Conservation (phyloP, 37 sponge, comb jelly and placozoan species). For the Spongilla lacustris region DNA sequence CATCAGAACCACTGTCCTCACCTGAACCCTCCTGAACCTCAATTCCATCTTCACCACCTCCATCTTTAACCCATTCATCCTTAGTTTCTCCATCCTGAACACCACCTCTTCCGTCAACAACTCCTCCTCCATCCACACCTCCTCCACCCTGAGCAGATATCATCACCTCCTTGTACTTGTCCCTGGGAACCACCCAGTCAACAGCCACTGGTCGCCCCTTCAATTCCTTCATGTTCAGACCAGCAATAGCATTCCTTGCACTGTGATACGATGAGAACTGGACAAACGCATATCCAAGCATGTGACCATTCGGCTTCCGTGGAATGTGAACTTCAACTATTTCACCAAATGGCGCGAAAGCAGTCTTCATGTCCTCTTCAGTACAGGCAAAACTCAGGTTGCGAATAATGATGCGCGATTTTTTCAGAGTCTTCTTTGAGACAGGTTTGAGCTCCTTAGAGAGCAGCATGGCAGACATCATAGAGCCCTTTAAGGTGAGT, state of each 20-base stretch:
- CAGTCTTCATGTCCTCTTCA: conserved; percentile 56
- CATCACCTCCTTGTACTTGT: conserved; percentile 36
- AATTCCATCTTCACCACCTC: background rate
- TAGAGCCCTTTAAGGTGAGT: conserved; percentile 32
- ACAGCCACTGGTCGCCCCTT: conserved; percentile 78
- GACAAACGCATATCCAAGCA: conserved; percentile 73
- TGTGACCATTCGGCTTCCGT: conserved; percentile 55
- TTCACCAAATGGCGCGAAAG: conserved; percentile 55
- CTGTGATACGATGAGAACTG: conserved; percentile 76
- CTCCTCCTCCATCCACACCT: conserved; percentile 6
- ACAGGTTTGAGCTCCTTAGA: conserved; percentile 34
- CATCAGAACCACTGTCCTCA: too few species aligned
- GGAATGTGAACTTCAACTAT: conserved; percentile 76
- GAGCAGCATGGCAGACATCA: conserved; percentile 18
- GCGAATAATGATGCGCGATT: conserved; percentile 76
- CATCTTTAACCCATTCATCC: background rate
- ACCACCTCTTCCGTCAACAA: background rate
- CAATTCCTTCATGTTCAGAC: conserved; percentile 64
- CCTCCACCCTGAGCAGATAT: background rate
- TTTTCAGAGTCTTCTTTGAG: conserved; percentile 52
- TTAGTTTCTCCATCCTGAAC: background rate
- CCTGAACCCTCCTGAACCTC: background rate
- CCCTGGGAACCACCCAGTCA: conserved; percentile 83
- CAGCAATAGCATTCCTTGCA: conserved; percentile 62
- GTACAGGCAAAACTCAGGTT: conserved; percentile 75